These are phyloP conservation scores for Danio aesculapii DNA, from an alignment of 2,797 vertebrate genomes.

Conservation along the genomic window DNA sequence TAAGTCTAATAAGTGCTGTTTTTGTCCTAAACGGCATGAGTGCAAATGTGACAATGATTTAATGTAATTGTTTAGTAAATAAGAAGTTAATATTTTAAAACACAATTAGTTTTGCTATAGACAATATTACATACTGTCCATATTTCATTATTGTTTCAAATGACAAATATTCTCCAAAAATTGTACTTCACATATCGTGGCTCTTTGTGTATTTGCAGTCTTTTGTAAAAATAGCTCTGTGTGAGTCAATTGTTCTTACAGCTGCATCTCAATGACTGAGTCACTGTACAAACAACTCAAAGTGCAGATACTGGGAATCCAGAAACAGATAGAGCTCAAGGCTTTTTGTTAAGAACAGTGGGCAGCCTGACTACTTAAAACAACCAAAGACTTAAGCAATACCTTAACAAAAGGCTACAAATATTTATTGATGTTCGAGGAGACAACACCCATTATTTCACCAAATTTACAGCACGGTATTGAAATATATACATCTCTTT, in stretches of 20 bases:
- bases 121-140: no score
- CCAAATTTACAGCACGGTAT: no score
- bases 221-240: not conserved
- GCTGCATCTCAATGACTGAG: not conserved
- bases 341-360: not conserved
- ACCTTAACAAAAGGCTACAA: not conserved
- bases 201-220: not conserved
- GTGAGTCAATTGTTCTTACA: not conserved
- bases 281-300: not conserved
- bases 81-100: no score
- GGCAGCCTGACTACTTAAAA: not conserved
- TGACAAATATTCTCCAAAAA: not conserved
- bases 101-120: no score
- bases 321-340: not conserved
- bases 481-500: no score
- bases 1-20: no score
- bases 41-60: no score
- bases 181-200: not conserved
- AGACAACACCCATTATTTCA: not conserved
- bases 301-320: not conserved
- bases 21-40: no score
- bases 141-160: not conserved
- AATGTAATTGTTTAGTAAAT: no score
- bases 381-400: not conserved
- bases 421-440: not conserved